These are phyloP conservation scores for Monoplex corrugatus DNA, from an alignment of 2,888 invertebrate species.

Conservation along the genomic window DNA sequence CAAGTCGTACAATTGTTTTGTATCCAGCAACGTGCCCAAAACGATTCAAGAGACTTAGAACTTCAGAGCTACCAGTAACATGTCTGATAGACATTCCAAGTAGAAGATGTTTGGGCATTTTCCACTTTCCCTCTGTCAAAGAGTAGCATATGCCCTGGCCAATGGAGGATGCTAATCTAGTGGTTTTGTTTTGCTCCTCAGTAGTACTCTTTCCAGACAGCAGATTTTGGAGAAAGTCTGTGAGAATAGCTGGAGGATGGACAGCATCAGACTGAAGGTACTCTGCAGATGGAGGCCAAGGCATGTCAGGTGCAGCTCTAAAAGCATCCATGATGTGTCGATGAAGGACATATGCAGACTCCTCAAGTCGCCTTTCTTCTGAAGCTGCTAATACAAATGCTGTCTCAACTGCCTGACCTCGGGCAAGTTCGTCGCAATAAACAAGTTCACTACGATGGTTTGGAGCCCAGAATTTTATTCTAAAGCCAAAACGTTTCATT, in stretches of 20 bases:
- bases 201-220: constrained; percentile 19
- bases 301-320: background rate
- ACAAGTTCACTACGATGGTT: constrained; percentile 50
- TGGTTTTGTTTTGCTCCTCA: constrained; percentile 11
- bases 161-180: constrained; percentile 45
- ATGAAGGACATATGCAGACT: constrained; percentile 49
- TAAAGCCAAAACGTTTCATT: constrained; percentile 45
- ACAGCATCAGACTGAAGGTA: background rate
- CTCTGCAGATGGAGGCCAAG: constrained; percentile 27
- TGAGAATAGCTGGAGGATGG: background rate
- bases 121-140: constrained; percentile 54
- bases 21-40: constrained; percentile 56
- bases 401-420: constrained; percentile 52
- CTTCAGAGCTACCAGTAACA: constrained; percentile 58
- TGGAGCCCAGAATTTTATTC: constrained; percentile 56
- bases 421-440: constrained; percentile 49
- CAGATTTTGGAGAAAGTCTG: background rate
- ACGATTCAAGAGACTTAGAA: constrained; percentile 54
- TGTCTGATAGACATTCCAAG: constrained; percentile 57
- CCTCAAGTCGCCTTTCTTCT: constrained; percentile 51
- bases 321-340: background rate
- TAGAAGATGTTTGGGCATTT: constrained; percentile 53
- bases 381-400: constrained; percentile 58
- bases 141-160: constrained; percentile 54
- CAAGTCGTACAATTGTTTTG: constrained; percentile 50